Evolutionary conservation across 2,888 invertebrate genomes (phyloP).

Genomic region (Lithophane socia): DNA sequence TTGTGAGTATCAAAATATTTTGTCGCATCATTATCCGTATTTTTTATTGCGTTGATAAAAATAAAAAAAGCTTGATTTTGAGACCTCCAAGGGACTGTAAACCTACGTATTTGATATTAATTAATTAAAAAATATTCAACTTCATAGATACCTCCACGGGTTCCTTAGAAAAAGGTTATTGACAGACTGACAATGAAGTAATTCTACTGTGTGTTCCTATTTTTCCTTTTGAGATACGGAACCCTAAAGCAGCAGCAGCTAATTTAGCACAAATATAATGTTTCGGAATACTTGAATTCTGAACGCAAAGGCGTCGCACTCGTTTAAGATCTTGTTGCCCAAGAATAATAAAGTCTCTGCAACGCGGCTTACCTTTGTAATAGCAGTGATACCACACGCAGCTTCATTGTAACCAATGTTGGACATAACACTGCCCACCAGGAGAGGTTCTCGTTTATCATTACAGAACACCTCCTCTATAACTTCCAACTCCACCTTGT

Average conservation of each 20-base stretch:
- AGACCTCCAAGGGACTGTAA: too few relatives aligned
- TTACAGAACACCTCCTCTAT: conserved; percentile 90
- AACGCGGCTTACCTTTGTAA: conserved; percentile 87
- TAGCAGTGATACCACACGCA: conserved; percentile 86
- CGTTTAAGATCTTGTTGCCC: not conserved
- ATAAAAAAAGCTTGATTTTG: too few relatives aligned
- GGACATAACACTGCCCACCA: conserved; percentile 86
- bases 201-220: not conserved
- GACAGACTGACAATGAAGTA: not conserved
- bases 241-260: not conserved
- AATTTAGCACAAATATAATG: not conserved
- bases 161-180: too few relatives aligned
- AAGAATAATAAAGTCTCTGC: not conserved
- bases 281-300: not conserved
- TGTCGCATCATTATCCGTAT: too few relatives aligned
- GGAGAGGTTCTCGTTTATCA: conserved; percentile 88
- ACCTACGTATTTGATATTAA: too few relatives aligned
- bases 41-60: too few relatives aligned
- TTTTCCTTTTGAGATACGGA: not conserved
- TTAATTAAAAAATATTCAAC: too few relatives aligned
- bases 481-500: conserved; percentile 91
- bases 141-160: too few relatives aligned
- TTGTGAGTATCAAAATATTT: too few relatives aligned
- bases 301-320: not conserved
- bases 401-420: conserved; percentile 80